A percentile compares a stretch with the other conserved stretches of the same genome.
Evolutionary conservation across 1,140 invertebrate genomes (phyloP).

Genomic region (Aricia agestis): DNA sequence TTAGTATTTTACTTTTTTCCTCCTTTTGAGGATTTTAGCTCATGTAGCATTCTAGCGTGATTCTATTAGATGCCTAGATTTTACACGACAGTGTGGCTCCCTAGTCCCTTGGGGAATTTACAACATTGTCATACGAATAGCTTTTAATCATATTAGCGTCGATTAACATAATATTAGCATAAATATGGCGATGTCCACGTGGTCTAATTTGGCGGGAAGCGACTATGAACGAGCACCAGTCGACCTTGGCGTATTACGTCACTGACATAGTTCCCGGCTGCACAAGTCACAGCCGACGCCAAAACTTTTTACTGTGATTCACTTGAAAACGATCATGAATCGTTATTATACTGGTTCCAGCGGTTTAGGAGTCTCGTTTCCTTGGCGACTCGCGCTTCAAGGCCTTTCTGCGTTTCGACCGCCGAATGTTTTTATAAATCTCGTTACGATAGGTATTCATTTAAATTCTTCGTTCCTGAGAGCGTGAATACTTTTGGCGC

Average conservation of each 20-base stretch:
- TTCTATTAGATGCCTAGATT: too few relatives aligned
- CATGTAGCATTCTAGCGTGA: too few relatives aligned
- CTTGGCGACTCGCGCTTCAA: conserved; percentile 23
- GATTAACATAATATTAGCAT: background rate
- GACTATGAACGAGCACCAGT: conserved; percentile 40
- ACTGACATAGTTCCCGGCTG: conserved; percentile 63
- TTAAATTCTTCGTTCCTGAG: background rate
- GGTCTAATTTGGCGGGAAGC: conserved; percentile 64
- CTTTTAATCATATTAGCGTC: background rate
- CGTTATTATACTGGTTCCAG: conserved; percentile 29
- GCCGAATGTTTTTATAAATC: conserved; percentile 9
- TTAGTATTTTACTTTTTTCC: background rate
- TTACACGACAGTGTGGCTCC: too few relatives aligned
- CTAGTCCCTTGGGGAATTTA: too few relatives aligned
- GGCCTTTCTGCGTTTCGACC: conserved; percentile 17
- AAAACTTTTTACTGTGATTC: conserved; percentile 34
- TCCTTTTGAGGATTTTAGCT: too few relatives aligned
- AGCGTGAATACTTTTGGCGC: background rate
- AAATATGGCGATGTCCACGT: conserved; percentile 34
- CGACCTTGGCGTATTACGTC: conserved; percentile 65
- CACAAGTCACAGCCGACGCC: conserved; percentile 18
- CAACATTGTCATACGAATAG: too few relatives aligned
- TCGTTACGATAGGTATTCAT: background rate
- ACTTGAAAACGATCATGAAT: conserved; percentile 28
- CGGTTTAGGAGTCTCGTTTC: conserved; percentile 23